Evolutionary conservation across 1,140 invertebrate species (phyloP), one percentile per base, ranked within the genome.

Genomic region (Drosophila truncata): DNA sequence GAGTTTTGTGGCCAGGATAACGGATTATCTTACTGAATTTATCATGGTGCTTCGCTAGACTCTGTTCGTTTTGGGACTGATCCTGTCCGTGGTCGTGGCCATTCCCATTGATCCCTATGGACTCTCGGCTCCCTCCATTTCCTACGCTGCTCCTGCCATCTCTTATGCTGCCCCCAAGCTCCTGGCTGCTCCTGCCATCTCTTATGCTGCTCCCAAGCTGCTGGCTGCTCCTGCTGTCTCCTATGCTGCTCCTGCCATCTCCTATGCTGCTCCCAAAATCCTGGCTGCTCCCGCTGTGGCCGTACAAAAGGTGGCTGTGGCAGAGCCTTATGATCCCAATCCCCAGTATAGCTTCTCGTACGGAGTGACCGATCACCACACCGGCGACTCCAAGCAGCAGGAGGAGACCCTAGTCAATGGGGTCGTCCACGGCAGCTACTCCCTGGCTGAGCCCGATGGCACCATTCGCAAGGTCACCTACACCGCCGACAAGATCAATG

Each of bases 311-410:
- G 80, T 92, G 6, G 91, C 93, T 25, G 83, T 93, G 18, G 75
- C 94, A 33, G 95, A 96, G 87, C 94, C 95, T 23, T 94, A 95
- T 73, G 95, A 96, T 92, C 94, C 95, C 7, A 94, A 96, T 93
- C 96, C 96, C 4, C 94, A 95, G 44, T 96, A 96, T 91, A 95
- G 94, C 86, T 96, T 95, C 93, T 94, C 95, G 23, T 97, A 96
- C 92, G 95, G 95, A 39, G 95, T 96, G 3, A 94, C 95, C 13
- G 96, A 97, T 87, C 95, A 95, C 1, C 93, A 94, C 71, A 97
- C 95, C 27, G 96, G 96, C 47, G 95, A 96, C 92, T 95, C 95
- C 72, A 96, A 96, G 90, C 94, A 94, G 85, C 94, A 95, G 16
- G 84, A 94, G 69, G 95, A 95, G 83, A 94, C 94, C 18, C 92